phyloP scores from a whole-genome alignment of 1,140 invertebrate genomes.

The Cydia fagiglandana region DNA sequence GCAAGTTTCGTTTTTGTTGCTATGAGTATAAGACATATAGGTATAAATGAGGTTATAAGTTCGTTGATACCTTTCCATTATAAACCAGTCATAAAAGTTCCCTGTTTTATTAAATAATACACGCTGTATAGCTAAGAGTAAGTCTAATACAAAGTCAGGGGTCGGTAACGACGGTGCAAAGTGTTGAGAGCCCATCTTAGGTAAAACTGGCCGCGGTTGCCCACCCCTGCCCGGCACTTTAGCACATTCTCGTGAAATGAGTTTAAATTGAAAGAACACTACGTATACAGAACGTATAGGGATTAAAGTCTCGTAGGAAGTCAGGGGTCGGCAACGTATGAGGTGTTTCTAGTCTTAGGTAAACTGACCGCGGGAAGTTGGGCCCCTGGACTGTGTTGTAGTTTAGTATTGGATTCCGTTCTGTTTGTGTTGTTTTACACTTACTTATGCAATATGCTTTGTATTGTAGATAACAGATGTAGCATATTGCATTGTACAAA shows the following conservation, averaged over 20 bases:
- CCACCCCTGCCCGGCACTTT: conserved; percentile 14
- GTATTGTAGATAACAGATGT: too few relatives aligned
- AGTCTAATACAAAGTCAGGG: conserved; percentile 9
- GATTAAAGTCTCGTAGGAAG: conserved; percentile 53
- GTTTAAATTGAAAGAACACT: conserved; percentile 34
- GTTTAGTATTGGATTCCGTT: neutral
- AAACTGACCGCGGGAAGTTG: conserved; percentile 41
- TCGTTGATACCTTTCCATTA: too few relatives aligned
- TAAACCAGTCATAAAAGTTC: neutral
- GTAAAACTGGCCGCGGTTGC: conserved; percentile 2
- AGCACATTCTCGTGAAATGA: neutral
- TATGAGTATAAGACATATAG: too few relatives aligned
- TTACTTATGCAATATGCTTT: too few relatives aligned
- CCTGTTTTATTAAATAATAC: neutral
- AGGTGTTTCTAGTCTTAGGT: conserved; percentile 70
- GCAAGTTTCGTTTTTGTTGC: too few relatives aligned
- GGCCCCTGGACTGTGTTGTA: neutral
- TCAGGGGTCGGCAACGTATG: conserved; percentile 50
- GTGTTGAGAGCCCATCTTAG: neutral
- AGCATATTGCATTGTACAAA: too few relatives aligned
- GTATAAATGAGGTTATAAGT: too few relatives aligned
- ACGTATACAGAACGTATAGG: conserved; percentile 55
- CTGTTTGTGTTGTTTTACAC: neutral
- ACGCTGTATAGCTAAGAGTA: conserved; percentile 3
- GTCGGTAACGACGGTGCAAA: conserved; percentile 6